These are phyloP conservation scores for Eulemur macaco DNA, from an alignment of 2,113 vertebrate genomes.

Conservation along the genomic window DNA sequence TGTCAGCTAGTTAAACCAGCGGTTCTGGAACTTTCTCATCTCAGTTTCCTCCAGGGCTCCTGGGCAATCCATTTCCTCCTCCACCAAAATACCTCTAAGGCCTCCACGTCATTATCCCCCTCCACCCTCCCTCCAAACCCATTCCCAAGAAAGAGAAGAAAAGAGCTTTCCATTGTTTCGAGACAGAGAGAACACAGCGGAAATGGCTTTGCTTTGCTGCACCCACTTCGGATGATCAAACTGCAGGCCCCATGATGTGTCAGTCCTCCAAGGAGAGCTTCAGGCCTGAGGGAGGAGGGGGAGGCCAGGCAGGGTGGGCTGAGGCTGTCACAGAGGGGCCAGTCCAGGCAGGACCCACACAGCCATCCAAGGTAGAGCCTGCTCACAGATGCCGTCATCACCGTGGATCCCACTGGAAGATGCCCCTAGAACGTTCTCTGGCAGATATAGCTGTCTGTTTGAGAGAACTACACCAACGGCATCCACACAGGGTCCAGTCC, in stretches of 20 bases:
- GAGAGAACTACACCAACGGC: not conserved
- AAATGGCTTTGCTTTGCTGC: constrained; percentile 33
- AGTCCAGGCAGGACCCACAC: not conserved
- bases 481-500: not conserved
- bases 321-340: not conserved
- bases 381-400: not conserved
- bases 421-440: not conserved
- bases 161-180: not conserved
- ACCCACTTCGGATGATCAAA: constrained; percentile 3
- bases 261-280: not conserved
- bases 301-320: not conserved
- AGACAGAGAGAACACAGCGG: not conserved
- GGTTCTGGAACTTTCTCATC: constrained; percentile 34
- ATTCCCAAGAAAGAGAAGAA: not conserved
- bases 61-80: not conserved
- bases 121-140: not conserved
- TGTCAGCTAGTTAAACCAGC: not conserved
- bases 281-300: not conserved
- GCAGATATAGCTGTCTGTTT: not conserved
- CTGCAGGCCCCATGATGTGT: not conserved
- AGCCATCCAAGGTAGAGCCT: not conserved
- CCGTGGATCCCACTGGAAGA: not conserved
- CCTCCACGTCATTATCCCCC: not conserved
- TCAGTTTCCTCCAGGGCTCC: not conserved
- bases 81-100: not conserved